phyloP scores from a whole-genome alignment of 2,113 vertebrate species.

The Zeus faber region DNA sequence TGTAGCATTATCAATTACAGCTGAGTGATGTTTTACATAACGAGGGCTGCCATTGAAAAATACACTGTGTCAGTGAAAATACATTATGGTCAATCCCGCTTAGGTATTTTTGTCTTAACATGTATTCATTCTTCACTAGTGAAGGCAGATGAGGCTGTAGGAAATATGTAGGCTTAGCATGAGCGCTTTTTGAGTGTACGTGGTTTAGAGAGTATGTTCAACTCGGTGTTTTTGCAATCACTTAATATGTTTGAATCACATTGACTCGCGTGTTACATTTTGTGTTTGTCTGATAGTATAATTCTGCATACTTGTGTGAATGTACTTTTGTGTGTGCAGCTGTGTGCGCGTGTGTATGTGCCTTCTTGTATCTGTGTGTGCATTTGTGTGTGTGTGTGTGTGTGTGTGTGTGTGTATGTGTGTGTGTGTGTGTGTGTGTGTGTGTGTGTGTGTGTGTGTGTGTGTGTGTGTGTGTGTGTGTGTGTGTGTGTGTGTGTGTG shows the following conservation, averaged over 20 bases:
- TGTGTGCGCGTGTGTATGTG: not conserved
- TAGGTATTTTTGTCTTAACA: too few species aligned
- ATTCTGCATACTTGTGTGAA: slow-evolving; percentile 36
- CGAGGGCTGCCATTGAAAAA: slow-evolving; percentile 30
- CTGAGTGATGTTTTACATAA: slow-evolving; percentile 32
- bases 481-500: slow-evolving; percentile 1
- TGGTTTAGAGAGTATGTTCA: slow-evolving; percentile 31
- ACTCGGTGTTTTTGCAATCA: slow-evolving; percentile 27
- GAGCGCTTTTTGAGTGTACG: slow-evolving; percentile 24
- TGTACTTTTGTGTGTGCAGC: slow-evolving; percentile 3
- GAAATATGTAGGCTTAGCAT: slow-evolving; percentile 28
- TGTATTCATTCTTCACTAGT: slow-evolving; percentile 25
- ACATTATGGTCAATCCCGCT: slow-evolving; percentile 37
- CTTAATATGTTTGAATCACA: slow-evolving; percentile 31
- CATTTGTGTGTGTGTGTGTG: slow-evolving; percentile 17
- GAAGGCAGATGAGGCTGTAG: slow-evolving; percentile 33
- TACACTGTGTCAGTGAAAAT: slow-evolving; percentile 9
- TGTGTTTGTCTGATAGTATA: slow-evolving; percentile 11
- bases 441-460: slow-evolving; percentile 9
- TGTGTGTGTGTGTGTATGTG: slow-evolving; percentile 9
- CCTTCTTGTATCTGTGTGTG: slow-evolving; percentile 12
- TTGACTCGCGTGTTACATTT: slow-evolving; percentile 31
- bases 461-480: not conserved
- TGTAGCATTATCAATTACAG: slow-evolving; percentile 39
- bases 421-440: slow-evolving; percentile 13